Base-by-base conservation (phyloP, 2,888 invertebrate genomes). In the Cephus pygmeus region DNA sequence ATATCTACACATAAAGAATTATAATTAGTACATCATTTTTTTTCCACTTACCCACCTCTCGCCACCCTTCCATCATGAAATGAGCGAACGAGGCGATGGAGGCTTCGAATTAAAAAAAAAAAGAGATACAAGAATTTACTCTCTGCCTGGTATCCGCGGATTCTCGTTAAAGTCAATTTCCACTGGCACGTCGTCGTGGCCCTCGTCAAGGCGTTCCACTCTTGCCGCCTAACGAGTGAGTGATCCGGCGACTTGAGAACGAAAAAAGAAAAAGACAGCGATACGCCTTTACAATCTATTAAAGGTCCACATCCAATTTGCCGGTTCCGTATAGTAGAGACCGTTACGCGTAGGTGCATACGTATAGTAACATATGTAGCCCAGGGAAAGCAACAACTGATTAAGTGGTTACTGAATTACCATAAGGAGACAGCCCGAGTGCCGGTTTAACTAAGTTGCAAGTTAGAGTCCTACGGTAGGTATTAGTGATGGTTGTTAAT, bases 351-450 rank as follows among this genome's bases (percentile, higher is more conserved):
- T 56, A 56, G 56, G 56, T 56, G 56, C 56, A 23, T 23, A 56
- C 56, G 56, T 56, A 23, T 9, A 56, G 23, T 9, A 15, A 56
- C 56, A 56, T 56, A 56, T 56, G 56, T 56, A 56, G 56, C 56
- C 34, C 68, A 77, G 79, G 76, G 73, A 83, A 84, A 56, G 56
- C 56, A 56, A 56, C 56, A 56, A 56, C 75, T 76, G 79, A 84
- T 84, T 79, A 84, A 84, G 83, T 75, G 79, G 77, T 83, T 79
- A 83, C 79, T 75, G 80, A 83, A 83, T 83, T 81, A 82, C 81
- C 82, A 83, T 82, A 84, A 84, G 79, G 80, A 82, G 82, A 83
- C 81, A 82, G 79, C 79, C 73, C 75, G 69, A 76, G 71, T 74
- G 69, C 73, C 15, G 56, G 68, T 69, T 78, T 34, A 77, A 40